Evolutionary conservation across 2,888 invertebrate genomes (phyloP).

Genomic region (Lasioglossum vierecki): DNA sequence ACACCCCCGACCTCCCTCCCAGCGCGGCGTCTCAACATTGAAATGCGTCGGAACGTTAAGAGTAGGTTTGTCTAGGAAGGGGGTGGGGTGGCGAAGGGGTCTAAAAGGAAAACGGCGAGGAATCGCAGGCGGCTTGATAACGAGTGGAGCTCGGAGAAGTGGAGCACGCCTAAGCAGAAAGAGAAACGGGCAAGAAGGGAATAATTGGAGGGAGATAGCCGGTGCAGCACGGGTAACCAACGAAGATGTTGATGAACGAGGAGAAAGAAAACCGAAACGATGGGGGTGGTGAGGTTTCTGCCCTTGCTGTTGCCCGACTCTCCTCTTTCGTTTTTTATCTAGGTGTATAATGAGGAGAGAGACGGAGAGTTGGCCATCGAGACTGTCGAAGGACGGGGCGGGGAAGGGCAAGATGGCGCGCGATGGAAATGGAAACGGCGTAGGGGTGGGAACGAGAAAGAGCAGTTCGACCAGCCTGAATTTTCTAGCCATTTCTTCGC

Average conservation of each 20-base stretch:
- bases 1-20: background rate
- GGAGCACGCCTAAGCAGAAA: conserved; percentile 39
- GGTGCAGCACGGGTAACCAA: conserved; percentile 17
- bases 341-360: conserved; percentile 41
- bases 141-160: conserved; percentile 27
- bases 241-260: conserved; percentile 29
- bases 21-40: conserved; percentile 55
- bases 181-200: conserved; percentile 25
- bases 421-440: conserved; percentile 26
- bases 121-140: conserved; percentile 6
- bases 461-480: conserved; percentile 73
- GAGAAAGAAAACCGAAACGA: background rate
- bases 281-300: background rate
- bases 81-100: conserved; percentile 9
- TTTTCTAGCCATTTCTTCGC: conserved; percentile 66
- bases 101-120: background rate
- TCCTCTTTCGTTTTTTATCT: conserved; percentile 33
- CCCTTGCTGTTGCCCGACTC: conserved; percentile 11
- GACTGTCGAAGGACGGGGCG: conserved; percentile 7
- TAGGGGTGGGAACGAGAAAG: conserved; percentile 53
- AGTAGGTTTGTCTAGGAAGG: conserved; percentile 43
- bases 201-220: conserved; percentile 39
- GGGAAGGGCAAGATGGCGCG: conserved; percentile 5
- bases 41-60: conserved; percentile 62
- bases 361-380: conserved; percentile 35